Evolutionary conservation across 1,140 invertebrate genomes (phyloP), one percentile per base, ranked within the genome.

Genomic region (Centruroides sculpturatus): DNA sequence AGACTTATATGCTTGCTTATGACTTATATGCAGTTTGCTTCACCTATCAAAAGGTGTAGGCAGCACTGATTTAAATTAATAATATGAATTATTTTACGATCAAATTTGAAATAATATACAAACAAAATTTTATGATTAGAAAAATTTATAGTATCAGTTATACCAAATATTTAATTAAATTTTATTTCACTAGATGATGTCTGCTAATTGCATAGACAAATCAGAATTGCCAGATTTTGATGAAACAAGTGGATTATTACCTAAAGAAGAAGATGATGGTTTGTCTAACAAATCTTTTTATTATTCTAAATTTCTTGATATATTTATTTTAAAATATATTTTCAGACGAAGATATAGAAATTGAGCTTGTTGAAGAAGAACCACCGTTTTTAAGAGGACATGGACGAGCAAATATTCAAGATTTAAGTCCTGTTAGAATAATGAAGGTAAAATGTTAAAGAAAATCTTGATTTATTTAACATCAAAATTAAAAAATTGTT

Each of bases 281-380:
- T 52, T 52, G 47, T 41, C 5, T 41, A 41, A 41, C 8, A 41
- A 41, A 41, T 41, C 23, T 23, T 23, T 23, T 41, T 41, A 41
- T 6, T 41, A 41, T 41, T 8, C 3, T 41, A 41, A 41, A 41
- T 41, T 6, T 41, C 8, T 41, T 41, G 41, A 23, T 23, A 23
- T 41, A 12, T 35, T 10, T 68, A 41, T 41, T 41, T 41, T 41
- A 41, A 41, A 41, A 41, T 41, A 41, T 67, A 66, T 66, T 69
- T 68, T 59, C 69, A 72, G 95, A 98, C 73, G 96, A 97, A 68
- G 97, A 99, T 72, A 89, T 99, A 56, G 97, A 99, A 77, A 98
- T 99, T 63, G 97, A 99, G 75, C 78, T 99, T 48, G 94, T 98
- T 0, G 97, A 99, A 76, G 96, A 99, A 60, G 95, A 99, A 71